These are phyloP conservation scores for Rhabdomys pumilio DNA, from an alignment of 2,797 vertebrate species.

Conservation along the genomic window DNA sequence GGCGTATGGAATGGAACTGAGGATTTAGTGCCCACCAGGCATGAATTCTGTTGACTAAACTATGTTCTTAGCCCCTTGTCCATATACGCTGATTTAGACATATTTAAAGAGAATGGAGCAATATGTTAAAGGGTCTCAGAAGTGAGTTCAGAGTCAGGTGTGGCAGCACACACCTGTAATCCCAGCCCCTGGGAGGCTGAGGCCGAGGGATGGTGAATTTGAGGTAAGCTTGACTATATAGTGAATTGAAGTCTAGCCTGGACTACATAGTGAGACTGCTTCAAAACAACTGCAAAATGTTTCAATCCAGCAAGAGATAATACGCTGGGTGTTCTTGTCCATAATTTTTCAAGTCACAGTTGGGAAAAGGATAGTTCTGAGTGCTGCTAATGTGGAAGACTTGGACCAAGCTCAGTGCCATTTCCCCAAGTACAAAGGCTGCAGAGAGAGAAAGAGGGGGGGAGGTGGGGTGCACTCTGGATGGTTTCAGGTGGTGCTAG, in stretches of 20 bases:
- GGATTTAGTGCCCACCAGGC: neutral
- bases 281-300: neutral
- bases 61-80: neutral
- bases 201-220: neutral
- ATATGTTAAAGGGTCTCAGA: neutral
- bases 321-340: neutral
- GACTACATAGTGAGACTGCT: neutral
- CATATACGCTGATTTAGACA: neutral
- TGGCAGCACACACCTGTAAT: neutral
- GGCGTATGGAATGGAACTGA: neutral
- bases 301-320: neutral
- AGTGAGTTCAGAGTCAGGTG: neutral
- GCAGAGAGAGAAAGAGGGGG: neutral
- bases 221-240: neutral
- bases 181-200: neutral
- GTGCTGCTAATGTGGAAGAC: no score
- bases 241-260: neutral
- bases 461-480: neutral
- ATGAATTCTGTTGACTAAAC: neutral
- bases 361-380: neutral
- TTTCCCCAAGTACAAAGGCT: accelerated
- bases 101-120: neutral
- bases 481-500: neutral
- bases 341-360: neutral
- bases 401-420: no score